Evolutionary conservation across 2,797 vertebrate species (phyloP).

Genomic region (Melanotaenia pygmaea): DNA sequence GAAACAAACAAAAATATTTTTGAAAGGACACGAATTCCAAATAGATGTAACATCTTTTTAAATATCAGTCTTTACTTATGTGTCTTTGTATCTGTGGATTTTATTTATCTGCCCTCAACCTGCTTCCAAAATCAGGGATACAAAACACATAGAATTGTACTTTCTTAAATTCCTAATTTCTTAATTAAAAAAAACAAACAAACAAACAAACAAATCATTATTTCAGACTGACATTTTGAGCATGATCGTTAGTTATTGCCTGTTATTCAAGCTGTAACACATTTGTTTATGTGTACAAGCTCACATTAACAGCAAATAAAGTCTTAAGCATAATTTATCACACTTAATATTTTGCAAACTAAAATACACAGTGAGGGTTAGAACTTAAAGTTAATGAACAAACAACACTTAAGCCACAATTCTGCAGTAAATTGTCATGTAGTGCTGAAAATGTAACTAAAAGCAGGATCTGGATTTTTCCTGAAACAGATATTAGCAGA

Average conservation of each 20-base stretch:
- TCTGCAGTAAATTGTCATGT: slow-evolving; percentile 32
- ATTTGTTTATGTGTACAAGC: background rate
- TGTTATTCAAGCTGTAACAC: background rate
- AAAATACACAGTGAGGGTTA: background rate
- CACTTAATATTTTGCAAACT: no score
- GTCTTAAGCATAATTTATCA: no score
- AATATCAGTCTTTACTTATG: background rate
- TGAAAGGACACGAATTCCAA: background rate
- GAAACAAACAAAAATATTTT: background rate
- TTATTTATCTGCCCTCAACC: background rate
- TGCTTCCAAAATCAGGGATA: background rate
- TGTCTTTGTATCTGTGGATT: background rate
- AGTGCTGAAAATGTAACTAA: background rate
- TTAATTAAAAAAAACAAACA: no score
- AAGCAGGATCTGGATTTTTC: background rate
- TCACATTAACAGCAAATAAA: background rate
- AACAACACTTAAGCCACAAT: slow-evolving; percentile 48
- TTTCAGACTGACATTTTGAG: background rate
- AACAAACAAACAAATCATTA: background rate
- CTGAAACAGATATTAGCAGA: background rate
- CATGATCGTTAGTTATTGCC: background rate
- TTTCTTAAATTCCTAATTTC: no score
- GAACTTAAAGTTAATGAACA: slow-evolving; percentile 27
- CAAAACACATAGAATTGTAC: background rate
- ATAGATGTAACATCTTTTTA: background rate